Conservation (phyloP, 2,888 invertebrate species). For the Nudaria mundana region DNA sequence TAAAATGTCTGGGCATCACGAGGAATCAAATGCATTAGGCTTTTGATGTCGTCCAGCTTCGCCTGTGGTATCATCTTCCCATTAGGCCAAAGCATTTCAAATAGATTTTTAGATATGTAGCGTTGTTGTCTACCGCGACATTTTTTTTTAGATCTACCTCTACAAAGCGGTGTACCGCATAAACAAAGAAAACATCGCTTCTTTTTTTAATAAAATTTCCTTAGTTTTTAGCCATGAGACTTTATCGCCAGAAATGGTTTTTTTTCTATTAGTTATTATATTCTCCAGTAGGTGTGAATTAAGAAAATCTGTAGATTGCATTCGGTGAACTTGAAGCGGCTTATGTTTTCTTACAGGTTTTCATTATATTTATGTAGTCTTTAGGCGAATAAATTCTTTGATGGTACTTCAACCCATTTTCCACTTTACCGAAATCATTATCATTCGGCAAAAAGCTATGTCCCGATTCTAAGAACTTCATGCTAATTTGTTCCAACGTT, state of each 20-base stretch:
- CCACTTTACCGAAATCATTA: slow-evolving; percentile 15
- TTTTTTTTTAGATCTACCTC: slow-evolving; percentile 4
- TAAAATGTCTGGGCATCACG: slow-evolving; percentile 11
- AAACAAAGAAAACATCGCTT: slow-evolving; percentile 7
- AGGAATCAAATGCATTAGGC: slow-evolving; percentile 8
- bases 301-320: slow-evolving; percentile 15
- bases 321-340: slow-evolving; percentile 16
- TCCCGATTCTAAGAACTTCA: slow-evolving; percentile 9
- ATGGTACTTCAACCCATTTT: slow-evolving; percentile 17
- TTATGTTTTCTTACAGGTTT: slow-evolving; percentile 17
- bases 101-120: neutral
- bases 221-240: slow-evolving; percentile 9
- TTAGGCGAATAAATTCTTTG: slow-evolving; percentile 17
- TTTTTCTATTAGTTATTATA: slow-evolving; percentile 13
- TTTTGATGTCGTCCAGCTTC: slow-evolving; percentile 2
- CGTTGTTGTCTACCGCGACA: slow-evolving; percentile 3
- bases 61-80: slow-evolving; percentile 1
- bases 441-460: slow-evolving; percentile 11
- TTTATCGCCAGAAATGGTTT: slow-evolving; percentile 11
- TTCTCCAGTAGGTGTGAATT: slow-evolving; percentile 10
- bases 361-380: slow-evolving; percentile 15
- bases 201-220: slow-evolving; percentile 8
- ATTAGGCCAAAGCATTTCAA: slow-evolving; percentile 4
- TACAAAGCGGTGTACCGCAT: slow-evolving; percentile 1
- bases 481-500: slow-evolving; percentile 6